These are phyloP conservation scores for Drosophila mimetica DNA, from an alignment of 2,888 invertebrate species.

Conservation along the genomic window DNA sequence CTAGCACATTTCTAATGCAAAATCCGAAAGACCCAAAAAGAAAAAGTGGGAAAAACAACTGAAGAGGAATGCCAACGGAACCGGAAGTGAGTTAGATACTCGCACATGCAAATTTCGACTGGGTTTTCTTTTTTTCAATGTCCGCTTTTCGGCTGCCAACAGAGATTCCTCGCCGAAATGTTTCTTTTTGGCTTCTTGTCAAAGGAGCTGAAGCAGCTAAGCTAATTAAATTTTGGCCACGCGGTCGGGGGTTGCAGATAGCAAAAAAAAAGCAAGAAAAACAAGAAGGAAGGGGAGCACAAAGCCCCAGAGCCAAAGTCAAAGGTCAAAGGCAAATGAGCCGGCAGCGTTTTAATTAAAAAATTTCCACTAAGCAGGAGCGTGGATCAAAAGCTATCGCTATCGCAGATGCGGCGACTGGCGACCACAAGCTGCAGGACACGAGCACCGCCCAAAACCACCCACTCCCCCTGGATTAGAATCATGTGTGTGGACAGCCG, in stretches of 20 bases:
- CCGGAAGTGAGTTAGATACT: slow-evolving; percentile 35
- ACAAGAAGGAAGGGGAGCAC: slow-evolving; percentile 1
- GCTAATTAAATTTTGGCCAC: slow-evolving; percentile 74
- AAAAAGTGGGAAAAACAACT: neutral
- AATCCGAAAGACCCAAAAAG: slow-evolving; percentile 1
- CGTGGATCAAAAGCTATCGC: slow-evolving; percentile 71
- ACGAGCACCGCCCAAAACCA: slow-evolving; percentile 17
- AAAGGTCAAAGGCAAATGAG: slow-evolving; percentile 72
- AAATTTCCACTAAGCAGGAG: slow-evolving; percentile 53
- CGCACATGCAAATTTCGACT: slow-evolving; percentile 19
- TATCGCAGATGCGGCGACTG: slow-evolving; percentile 67
- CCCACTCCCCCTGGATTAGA: slow-evolving; percentile 25
- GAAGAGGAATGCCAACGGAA: neutral
- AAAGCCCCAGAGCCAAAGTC: slow-evolving; percentile 45
- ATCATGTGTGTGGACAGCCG: slow-evolving; percentile 15
- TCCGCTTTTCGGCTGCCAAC: neutral
- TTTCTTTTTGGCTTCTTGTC: slow-evolving; percentile 51
- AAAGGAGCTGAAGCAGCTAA: slow-evolving; percentile 64
- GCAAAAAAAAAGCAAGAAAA: neutral
- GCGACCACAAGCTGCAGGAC: slow-evolving; percentile 76
- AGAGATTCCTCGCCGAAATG: slow-evolving; percentile 20
- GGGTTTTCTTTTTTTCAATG: slow-evolving; percentile 3
- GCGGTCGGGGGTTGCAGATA: slow-evolving; percentile 25
- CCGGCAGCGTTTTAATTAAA: slow-evolving; percentile 69
- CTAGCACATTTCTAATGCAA: slow-evolving; percentile 31